These are phyloP conservation scores for Siniperca knerii DNA, from an alignment of 2,113 vertebrate species.

Conservation along the genomic window DNA sequence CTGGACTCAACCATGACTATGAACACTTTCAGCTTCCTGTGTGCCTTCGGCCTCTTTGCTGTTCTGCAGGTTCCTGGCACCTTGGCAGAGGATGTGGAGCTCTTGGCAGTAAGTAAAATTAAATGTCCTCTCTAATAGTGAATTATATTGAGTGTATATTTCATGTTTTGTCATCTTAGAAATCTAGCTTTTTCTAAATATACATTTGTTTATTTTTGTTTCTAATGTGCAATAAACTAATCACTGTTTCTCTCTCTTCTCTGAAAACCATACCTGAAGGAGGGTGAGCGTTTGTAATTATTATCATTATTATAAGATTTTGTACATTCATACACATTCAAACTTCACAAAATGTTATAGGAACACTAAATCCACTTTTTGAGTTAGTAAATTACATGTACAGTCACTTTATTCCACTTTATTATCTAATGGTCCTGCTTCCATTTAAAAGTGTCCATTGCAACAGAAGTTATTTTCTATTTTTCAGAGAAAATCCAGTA, in stretches of 20 bases:
- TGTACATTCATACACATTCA: not conserved
- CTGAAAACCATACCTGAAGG: conserved; percentile 12
- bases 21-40: conserved; percentile 33
- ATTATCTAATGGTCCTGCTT: too few species aligned
- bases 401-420: too few species aligned
- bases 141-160: not conserved
- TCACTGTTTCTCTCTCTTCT: conserved; percentile 9
- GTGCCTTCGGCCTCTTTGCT: conserved; percentile 35
- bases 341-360: not conserved
- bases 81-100: conserved; percentile 16
- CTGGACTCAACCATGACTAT: not conserved
- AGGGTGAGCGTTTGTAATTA: conserved; percentile 42
- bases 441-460: too few species aligned
- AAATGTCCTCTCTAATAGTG: not conserved
- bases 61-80: conserved; percentile 45
- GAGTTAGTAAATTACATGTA: too few species aligned
- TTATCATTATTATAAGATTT: not conserved
- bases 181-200: not conserved
- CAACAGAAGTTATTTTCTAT: too few species aligned
- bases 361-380: too few species aligned
- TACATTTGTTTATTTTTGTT: not conserved
- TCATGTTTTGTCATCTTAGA: not conserved
- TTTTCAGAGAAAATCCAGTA: too few species aligned
- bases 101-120: conserved; percentile 20
- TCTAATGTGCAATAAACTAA: not conserved